phyloP scores from a whole-genome alignment of 2,113 vertebrate genomes.

The Prunella fulvescens region DNA sequence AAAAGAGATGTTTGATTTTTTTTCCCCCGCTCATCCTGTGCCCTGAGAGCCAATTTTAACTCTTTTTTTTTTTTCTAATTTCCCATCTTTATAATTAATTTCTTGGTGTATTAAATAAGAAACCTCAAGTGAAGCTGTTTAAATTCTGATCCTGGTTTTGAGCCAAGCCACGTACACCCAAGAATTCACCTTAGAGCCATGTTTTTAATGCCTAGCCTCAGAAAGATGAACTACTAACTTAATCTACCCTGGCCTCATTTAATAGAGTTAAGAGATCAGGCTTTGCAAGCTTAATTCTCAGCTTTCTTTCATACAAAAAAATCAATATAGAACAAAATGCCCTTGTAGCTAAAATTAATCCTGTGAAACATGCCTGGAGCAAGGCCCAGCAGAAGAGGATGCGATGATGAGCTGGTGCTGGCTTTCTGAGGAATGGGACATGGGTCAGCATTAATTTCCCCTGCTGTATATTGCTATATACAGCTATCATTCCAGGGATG shows the following conservation, averaged over 20 bases:
- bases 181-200: neutral
- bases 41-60: neutral
- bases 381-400: neutral
- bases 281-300: slow-evolving; percentile 35
- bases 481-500: neutral
- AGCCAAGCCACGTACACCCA: neutral
- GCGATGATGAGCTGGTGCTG: neutral
- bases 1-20: neutral
- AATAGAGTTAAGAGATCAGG: slow-evolving; percentile 12
- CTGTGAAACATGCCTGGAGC: neutral
- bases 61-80: neutral
- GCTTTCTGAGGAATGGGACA: neutral
- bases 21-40: neutral
- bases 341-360: slow-evolving; percentile 11
- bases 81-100: neutral
- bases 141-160: neutral
- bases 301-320: slow-evolving; percentile 5
- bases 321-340: slow-evolving; percentile 22
- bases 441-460: neutral
- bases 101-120: neutral
- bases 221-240: slow-evolving; percentile 28
- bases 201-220: slow-evolving; percentile 15
- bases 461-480: neutral
- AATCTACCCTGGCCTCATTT: slow-evolving; percentile 14
- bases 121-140: neutral